Conservation (phyloP, 2,113 vertebrate genomes). For the Sylvietta virens region DNA sequence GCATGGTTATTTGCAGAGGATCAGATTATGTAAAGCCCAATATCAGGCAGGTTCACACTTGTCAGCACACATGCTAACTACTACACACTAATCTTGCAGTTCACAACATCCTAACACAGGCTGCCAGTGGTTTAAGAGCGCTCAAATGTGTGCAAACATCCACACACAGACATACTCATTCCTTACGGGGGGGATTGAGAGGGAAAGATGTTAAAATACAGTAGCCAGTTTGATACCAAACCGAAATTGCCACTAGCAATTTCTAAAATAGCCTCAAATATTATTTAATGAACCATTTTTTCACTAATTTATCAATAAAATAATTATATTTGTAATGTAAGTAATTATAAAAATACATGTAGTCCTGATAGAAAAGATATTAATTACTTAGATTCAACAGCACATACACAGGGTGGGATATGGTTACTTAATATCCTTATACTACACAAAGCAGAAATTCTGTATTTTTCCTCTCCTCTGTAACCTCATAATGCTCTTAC, state of each 20-base stretch:
- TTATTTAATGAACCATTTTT: background rate
- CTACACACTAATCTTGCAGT: too few relatives aligned
- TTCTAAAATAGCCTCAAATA: background rate
- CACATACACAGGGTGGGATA: background rate
- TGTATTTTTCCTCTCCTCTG: background rate
- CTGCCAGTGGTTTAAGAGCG: background rate
- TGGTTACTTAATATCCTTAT: background rate
- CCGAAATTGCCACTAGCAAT: background rate
- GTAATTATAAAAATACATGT: background rate
- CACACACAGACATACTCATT: too few relatives aligned
- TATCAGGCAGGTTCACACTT: background rate
- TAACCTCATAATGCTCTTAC: background rate
- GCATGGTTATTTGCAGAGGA: background rate
- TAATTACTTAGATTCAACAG: background rate
- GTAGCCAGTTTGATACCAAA: background rate
- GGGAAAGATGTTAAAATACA: background rate
- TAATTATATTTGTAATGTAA: background rate
- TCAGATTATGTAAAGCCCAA: background rate
- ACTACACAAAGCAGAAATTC: background rate
- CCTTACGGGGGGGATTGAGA: accelerated
- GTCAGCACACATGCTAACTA: background rate
- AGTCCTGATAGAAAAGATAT: background rate
- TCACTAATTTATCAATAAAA: background rate
- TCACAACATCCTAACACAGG: background rate
- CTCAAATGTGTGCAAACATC: background rate